Conservation (phyloP, 2,113 vertebrate species). For the Cyanoramphus novaezelandiae region DNA sequence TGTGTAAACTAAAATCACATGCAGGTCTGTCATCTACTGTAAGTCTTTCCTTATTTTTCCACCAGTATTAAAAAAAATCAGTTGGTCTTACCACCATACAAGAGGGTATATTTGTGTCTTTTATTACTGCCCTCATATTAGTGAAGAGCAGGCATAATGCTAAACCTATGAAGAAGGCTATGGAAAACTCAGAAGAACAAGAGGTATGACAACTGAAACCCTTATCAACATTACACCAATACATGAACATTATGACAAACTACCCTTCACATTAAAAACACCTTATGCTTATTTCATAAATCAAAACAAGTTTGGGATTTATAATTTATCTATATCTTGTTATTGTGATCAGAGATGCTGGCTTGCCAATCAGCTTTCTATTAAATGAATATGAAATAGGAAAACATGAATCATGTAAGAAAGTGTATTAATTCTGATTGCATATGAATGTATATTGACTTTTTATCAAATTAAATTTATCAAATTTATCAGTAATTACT, state of each 20-base stretch:
- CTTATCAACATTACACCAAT: not conserved
- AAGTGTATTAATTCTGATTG: not conserved
- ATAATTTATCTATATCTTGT: not conserved
- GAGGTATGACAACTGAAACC: not conserved
- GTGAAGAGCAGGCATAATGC: not conserved
- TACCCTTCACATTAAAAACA: not conserved
- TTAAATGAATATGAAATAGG: not conserved
- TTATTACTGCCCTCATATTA: not conserved
- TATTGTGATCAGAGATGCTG: not conserved
- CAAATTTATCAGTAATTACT: not conserved
- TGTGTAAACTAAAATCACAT: slow-evolving; percentile 9
- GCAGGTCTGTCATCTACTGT: not conserved
- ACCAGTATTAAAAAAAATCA: not conserved
- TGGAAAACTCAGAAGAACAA: not conserved
- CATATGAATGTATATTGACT: not conserved
- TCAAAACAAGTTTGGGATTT: not conserved
- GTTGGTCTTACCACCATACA: not conserved
- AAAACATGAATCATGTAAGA: not conserved
- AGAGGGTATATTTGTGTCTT: not conserved
- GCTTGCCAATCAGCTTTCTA: not conserved
- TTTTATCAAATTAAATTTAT: no score
- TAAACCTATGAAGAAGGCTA: not conserved
- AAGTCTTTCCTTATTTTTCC: not conserved
- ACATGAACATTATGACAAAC: not conserved
- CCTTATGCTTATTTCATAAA: not conserved